A percentile compares a stretch with the other conserved stretches of the same genome.
Evolutionary conservation across 2,888 invertebrate genomes (phyloP).

Genomic region (Tryphoninae sp.): DNA sequence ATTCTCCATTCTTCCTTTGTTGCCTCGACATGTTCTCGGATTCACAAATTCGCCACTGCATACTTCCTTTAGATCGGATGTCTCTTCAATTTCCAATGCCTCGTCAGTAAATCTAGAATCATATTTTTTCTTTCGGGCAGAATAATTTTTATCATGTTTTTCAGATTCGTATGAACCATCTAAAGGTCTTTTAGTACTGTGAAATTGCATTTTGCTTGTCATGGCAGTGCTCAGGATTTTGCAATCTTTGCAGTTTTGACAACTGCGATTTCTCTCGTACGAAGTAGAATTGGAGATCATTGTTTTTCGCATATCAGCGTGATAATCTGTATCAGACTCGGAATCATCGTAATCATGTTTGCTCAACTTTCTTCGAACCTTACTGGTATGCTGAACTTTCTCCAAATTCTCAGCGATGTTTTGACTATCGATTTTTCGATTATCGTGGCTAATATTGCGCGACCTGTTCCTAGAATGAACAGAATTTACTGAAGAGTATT

Average conservation of each 20-base stretch:
- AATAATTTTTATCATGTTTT: slow-evolving; percentile 2
- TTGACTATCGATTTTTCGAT: background rate
- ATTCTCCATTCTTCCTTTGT: background rate
- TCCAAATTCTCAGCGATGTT: slow-evolving; percentile 11
- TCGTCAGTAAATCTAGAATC: slow-evolving; percentile 47
- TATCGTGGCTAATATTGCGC: too few relatives aligned
- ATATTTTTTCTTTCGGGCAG: background rate
- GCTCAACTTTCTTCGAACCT: slow-evolving; percentile 51
- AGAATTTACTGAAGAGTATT: background rate
- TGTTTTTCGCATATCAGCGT: slow-evolving; percentile 17
- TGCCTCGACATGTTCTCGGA: slow-evolving; percentile 13
- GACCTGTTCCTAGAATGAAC: slow-evolving; percentile 6
- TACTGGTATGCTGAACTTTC: background rate
- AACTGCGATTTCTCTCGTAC: slow-evolving; percentile 22
- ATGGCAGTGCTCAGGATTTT: background rate
- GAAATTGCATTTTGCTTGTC: slow-evolving; percentile 6
- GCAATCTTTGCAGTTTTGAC: slow-evolving; percentile 10
- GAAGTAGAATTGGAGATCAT: background rate
- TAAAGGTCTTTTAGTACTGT: background rate
- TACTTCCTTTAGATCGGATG: slow-evolving; percentile 1
- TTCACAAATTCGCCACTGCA: slow-evolving; percentile 1
- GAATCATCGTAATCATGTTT: slow-evolving; percentile 57
- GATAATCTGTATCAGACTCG: slow-evolving; percentile 59
- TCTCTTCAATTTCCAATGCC: slow-evolving; percentile 15
- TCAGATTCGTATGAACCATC: background rate